Evolutionary conservation across 2,797 vertebrate genomes (phyloP).

Genomic region (Gobionotothen gibberifrons): DNA sequence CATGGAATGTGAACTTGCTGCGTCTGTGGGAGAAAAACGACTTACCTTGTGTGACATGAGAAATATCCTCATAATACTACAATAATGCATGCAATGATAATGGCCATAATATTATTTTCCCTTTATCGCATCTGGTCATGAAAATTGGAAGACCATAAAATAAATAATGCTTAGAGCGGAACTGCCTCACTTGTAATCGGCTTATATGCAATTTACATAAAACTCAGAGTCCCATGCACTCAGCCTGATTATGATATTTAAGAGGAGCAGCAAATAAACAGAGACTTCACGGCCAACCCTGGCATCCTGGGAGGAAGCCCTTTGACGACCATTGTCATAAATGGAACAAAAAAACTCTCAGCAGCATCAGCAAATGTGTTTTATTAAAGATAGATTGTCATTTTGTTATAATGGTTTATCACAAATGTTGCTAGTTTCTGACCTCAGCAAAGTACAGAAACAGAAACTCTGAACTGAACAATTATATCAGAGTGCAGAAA

Average conservation of each 20-base stretch:
- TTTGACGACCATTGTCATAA: slow-evolving; percentile 42
- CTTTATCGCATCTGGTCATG: slow-evolving; percentile 81
- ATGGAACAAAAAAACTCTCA: slow-evolving; percentile 28
- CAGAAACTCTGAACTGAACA: not conserved
- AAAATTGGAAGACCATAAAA: slow-evolving; percentile 87
- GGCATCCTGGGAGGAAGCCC: slow-evolving; percentile 47
- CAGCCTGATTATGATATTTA: slow-evolving; percentile 82
- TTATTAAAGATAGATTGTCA: slow-evolving; percentile 14
- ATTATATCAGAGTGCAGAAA: not conserved
- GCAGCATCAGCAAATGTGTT: slow-evolving; percentile 38
- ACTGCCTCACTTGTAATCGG: slow-evolving; percentile 85
- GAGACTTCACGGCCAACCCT: slow-evolving; percentile 67
- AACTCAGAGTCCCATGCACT: slow-evolving; percentile 80
- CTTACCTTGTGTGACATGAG: slow-evolving; percentile 77
- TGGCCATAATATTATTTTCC: slow-evolving; percentile 78
- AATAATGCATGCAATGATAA: slow-evolving; percentile 80
- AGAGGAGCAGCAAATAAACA: slow-evolving; percentile 80
- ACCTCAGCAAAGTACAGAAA: not conserved
- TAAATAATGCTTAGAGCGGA: slow-evolving; percentile 83
- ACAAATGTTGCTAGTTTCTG: not conserved
- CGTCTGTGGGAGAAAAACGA: slow-evolving; percentile 54
- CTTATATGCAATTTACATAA: slow-evolving; percentile 87
- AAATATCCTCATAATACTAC: slow-evolving; percentile 80
- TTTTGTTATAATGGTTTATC: slow-evolving; percentile 5
- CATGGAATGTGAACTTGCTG: slow-evolving; percentile 37